These are phyloP conservation scores for Ecdyonurus torrentis DNA, from an alignment of 2,888 invertebrate genomes.

Conservation along the genomic window DNA sequence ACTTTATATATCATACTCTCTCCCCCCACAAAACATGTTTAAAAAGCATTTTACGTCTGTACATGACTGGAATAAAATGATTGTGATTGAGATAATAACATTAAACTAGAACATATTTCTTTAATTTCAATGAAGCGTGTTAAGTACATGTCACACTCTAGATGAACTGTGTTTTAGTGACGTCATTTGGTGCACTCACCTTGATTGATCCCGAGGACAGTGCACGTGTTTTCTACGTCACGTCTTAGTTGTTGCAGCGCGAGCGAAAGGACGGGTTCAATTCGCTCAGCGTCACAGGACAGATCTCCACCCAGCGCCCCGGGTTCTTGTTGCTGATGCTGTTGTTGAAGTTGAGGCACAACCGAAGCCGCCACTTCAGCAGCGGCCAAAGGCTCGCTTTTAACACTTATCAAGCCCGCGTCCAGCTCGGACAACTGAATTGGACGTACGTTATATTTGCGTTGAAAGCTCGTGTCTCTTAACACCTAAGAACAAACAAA, in stretches of 20 bases:
- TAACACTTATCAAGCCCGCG: conserved; percentile 4
- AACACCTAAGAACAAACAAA: too few relatives aligned
- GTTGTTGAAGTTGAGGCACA: not conserved
- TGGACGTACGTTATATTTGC: conserved; percentile 64
- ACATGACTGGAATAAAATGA: not conserved
- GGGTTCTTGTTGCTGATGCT: conserved; percentile 24
- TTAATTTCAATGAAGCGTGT: too few relatives aligned
- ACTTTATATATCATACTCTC: too few relatives aligned
- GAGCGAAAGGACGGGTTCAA: conserved; percentile 66
- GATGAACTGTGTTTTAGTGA: too few relatives aligned
- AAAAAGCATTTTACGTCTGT: not conserved
- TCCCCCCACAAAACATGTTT: not conserved
- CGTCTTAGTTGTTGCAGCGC: conserved; percentile 74
- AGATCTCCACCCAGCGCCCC: conserved; percentile 8
- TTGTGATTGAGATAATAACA: not conserved
- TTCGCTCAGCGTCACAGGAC: conserved; percentile 34
- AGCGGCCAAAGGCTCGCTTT: conserved; percentile 4
- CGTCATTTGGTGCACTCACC: conserved; percentile 44
- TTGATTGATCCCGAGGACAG: conserved; percentile 70
- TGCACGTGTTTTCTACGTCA: conserved; percentile 72
- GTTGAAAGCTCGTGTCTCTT: conserved; percentile 71
- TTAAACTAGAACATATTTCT: not conserved
- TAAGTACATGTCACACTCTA: too few relatives aligned
- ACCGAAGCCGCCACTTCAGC: not conserved
- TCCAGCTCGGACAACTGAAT: conserved; percentile 28